phyloP scores from a whole-genome alignment of 2,888 invertebrate species.

The Phytoseiulus persimilis region DNA sequence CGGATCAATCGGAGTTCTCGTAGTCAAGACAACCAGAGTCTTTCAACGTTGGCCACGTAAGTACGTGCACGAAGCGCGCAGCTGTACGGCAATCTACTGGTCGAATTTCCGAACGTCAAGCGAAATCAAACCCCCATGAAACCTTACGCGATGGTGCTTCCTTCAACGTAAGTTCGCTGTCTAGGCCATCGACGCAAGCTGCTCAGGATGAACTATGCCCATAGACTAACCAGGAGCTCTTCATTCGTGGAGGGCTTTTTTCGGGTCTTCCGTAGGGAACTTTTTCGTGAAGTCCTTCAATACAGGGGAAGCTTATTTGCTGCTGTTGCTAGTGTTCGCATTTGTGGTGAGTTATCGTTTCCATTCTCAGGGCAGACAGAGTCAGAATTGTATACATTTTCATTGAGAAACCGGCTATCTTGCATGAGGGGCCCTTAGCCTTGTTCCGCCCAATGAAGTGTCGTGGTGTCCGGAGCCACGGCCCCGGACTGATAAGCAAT shows the following conservation, averaged over 20 bases:
- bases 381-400: too few relatives aligned
- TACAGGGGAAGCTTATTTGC: conserved; percentile 26
- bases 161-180: conserved; percentile 13
- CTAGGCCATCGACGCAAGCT: background rate
- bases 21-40: background rate
- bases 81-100: background rate
- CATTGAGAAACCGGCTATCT: too few relatives aligned
- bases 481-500: background rate
- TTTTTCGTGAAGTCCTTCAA: conserved; percentile 37
- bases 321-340: conserved; percentile 6
- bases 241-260: conserved; percentile 10
- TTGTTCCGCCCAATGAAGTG: too few relatives aligned
- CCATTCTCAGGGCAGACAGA: too few relatives aligned
- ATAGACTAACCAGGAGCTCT: background rate
- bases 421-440: too few relatives aligned
- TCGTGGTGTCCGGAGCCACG: background rate
- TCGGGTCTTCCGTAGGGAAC: conserved; percentile 31
- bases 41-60: background rate
- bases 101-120: background rate
- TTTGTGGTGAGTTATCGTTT: conserved; percentile 8
- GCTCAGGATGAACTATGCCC: too few relatives aligned
- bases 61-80: background rate
- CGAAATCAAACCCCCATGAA: background rate
- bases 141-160: conserved; percentile 39
- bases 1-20: background rate